Evolutionary conservation across 2,888 invertebrate genomes (phyloP).

Genomic region (Hirtodrosophila trivittata): DNA sequence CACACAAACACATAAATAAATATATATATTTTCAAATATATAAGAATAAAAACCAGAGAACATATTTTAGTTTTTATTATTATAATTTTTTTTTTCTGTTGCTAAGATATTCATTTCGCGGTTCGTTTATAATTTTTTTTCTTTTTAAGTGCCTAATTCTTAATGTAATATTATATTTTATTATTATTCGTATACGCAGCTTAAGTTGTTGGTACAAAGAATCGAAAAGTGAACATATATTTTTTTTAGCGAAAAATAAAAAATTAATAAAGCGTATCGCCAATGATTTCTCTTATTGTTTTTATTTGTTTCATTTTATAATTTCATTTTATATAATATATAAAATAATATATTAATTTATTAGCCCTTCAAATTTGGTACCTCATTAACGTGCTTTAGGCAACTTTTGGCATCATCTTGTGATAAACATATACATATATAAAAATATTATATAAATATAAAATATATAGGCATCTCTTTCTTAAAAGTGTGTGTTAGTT

Average conservation of each 20-base stretch:
- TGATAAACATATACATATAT: conserved; percentile 48
- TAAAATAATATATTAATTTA: conserved; percentile 5
- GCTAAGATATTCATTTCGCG: conserved; percentile 49
- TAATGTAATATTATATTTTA: conserved; percentile 56
- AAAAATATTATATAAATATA: conserved; percentile 44
- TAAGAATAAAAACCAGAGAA: conserved; percentile 32
- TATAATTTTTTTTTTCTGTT: conserved; percentile 29
- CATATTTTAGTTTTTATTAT: conserved; percentile 15
- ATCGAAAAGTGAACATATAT: conserved; percentile 59
- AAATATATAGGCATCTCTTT: conserved; percentile 43
- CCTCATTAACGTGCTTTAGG: conserved; percentile 68
- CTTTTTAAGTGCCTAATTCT: conserved; percentile 54
- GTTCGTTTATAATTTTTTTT: conserved; percentile 63
- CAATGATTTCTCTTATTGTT: conserved; percentile 49
- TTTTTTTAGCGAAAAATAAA: conserved; percentile 61
- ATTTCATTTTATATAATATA: conserved; percentile 8
- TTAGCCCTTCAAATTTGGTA: conserved; percentile 33
- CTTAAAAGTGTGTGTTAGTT: conserved; percentile 56
- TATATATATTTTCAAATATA: conserved; percentile 14
- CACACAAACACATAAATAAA: conserved; percentile 18
- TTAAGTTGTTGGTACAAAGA: conserved; percentile 81
- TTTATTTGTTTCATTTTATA: conserved; percentile 18
- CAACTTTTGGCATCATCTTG: conserved; percentile 70
- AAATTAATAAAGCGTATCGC: conserved; percentile 71
- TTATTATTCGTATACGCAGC: conserved; percentile 51